Base-by-base conservation (phyloP, 53 echinoderm and acorn worm species). In the Glandiceps talaboti region DNA sequence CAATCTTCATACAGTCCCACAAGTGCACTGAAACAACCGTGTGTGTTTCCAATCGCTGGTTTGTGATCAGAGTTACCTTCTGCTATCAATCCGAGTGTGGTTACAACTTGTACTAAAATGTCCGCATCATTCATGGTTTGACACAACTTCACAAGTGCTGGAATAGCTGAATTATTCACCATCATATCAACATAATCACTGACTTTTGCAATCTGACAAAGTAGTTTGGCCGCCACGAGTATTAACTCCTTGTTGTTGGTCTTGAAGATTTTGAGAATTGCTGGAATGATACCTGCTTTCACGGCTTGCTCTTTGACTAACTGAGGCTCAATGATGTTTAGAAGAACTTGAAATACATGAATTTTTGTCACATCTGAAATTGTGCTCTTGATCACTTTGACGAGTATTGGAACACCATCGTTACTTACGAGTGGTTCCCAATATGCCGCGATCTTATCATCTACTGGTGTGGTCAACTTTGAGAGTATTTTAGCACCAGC, bases 361-460 rank as follows among this genome's bases (percentile, higher is more conserved):
- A 82, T 75, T 84, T 93, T 95, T 45, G 96, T 89, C 73, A 82
- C 85, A 73, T 95, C 92, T 0, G 82, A 84, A 1, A 86, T 74
- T 85, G 92, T 82, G 1, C 90, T 88, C 82, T 95, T 93, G 73
- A 95, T 85, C 30, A 93, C 87, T 76, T 95, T 95, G 85, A 95
- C 86, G 72, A 91, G 79, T 30, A 82, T 77, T 0, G 87, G 93
- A 29, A 95, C 79, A 14, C 85, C 90, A 33, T 82, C 74, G 73
- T 88, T 82, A 14, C 89, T 85, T 29, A 94, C 82, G 28, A 94
- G 72, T 26, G 87, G 76, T 74, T 89, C 84, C 91, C 91, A 91
- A 86, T 85, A 81, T 1, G 93, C 86, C 76, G 82, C 83, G 25
- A 84, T 33, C 0, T 76, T 30, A 0, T 86, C 88, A 14, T 83